Percentiles rank a stretch among this genome's conserved stretches.
Evolutionary conservation across 2,113 vertebrate species (phyloP).

Genomic region (Tachysurus vachellii): DNA sequence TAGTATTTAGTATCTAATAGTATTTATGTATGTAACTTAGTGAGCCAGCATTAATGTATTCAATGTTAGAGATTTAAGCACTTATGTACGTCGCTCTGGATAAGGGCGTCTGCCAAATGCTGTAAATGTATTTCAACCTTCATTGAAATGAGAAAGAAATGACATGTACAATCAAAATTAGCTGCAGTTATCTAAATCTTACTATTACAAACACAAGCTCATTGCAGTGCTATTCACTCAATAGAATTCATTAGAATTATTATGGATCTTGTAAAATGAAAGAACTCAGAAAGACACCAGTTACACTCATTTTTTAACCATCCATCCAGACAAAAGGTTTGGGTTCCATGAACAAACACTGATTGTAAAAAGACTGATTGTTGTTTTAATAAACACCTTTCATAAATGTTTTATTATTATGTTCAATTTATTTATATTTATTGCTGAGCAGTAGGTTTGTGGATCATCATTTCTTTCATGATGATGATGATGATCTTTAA

Average conservation of each 20-base stretch:
- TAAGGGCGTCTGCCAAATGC: too few species aligned
- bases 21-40: too few species aligned
- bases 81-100: too few species aligned
- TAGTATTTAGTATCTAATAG: too few species aligned
- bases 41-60: too few species aligned
- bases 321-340: neutral
- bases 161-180: constrained; percentile 18
- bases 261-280: neutral
- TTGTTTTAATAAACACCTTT: neutral
- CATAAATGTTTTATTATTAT: neutral
- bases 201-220: neutral
- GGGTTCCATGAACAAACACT: too few species aligned
- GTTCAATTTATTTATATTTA: neutral
- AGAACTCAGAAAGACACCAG: neutral
- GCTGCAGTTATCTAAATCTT: neutral
- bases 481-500: too few species aligned
- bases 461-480: neutral
- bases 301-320: neutral
- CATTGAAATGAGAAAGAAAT: neutral
- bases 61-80: too few species aligned
- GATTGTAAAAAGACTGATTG: neutral
- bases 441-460: neutral
- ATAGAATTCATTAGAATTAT: neutral
- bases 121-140: constrained; percentile 9
- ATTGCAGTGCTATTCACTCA: neutral